Evolutionary conservation across 2,888 invertebrate species (phyloP).

Genomic region (Polymixis lichenea): DNA sequence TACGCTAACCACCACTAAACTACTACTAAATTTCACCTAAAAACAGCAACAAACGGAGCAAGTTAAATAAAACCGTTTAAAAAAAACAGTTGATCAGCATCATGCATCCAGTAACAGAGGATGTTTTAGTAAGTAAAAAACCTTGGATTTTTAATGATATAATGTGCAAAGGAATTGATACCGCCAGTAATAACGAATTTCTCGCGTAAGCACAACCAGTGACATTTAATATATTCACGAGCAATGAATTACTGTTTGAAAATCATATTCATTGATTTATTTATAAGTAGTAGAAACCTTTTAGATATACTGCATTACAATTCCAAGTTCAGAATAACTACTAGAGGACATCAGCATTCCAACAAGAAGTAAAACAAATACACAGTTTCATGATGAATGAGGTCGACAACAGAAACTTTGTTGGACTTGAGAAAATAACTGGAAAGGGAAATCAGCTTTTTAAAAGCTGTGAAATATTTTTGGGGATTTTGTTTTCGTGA

Average conservation of each 20-base stretch:
- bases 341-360: background rate
- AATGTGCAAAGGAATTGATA: background rate
- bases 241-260: slow-evolving; percentile 9
- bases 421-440: background rate
- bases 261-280: slow-evolving; percentile 3
- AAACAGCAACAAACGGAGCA: too few relatives aligned
- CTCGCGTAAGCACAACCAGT: slow-evolving; percentile 4
- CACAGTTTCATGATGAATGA: background rate
- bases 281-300: slow-evolving; percentile 12
- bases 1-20: too few relatives aligned
- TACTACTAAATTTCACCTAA: too few relatives aligned
- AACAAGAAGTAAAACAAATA: background rate
- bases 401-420: background rate
- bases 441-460: background rate
- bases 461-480: background rate
- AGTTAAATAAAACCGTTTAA: background rate
- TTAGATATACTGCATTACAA: background rate
- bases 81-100: background rate
- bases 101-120: background rate
- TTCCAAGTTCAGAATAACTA: slow-evolving; percentile 7
- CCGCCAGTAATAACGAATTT: slow-evolving; percentile 2
- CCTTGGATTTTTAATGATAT: background rate
- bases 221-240: background rate
- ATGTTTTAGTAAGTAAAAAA: background rate
- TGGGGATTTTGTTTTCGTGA: background rate